phyloP scores from a whole-genome alignment of 1,140 invertebrate genomes.

The Bombus turneri region DNA sequence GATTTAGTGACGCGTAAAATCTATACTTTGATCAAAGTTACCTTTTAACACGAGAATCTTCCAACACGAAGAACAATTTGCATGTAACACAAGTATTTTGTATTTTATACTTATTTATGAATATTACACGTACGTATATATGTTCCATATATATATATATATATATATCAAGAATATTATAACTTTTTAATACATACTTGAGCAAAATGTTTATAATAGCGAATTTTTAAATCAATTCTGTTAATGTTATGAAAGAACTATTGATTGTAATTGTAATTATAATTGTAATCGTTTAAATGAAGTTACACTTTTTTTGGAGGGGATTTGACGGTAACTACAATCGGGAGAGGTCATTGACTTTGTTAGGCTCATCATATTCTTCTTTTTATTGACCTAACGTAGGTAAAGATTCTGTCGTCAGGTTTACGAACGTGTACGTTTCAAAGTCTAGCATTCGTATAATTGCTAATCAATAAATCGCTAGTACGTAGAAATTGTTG shows the following conservation, averaged over 20 bases:
- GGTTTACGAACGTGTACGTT: neutral
- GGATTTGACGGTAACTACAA: neutral
- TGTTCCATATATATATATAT: too few relatives aligned
- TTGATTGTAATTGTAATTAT: neutral
- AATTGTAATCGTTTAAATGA: neutral
- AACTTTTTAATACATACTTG: too few relatives aligned
- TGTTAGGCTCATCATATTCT: neutral
- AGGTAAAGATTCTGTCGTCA: neutral
- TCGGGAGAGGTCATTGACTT: neutral
- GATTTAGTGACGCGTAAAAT: slow-evolving; percentile 22
- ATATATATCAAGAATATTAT: too few relatives aligned
- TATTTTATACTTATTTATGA: neutral
- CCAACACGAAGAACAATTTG: neutral
- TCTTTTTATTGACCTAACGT: too few relatives aligned
- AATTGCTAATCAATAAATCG: too few relatives aligned
- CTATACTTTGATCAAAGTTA: neutral
- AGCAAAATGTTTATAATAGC: too few relatives aligned
- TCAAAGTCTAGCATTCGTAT: neutral
- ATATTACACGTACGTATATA: neutral
- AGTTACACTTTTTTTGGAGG: neutral
- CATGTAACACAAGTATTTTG: neutral
- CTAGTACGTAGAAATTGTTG: too few relatives aligned
- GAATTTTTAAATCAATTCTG: too few relatives aligned
- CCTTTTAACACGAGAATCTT: neutral
- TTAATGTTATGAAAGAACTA: neutral